These are phyloP conservation scores for Mythimna vitellina DNA, from an alignment of 2,888 invertebrate species.

Conservation along the genomic window DNA sequence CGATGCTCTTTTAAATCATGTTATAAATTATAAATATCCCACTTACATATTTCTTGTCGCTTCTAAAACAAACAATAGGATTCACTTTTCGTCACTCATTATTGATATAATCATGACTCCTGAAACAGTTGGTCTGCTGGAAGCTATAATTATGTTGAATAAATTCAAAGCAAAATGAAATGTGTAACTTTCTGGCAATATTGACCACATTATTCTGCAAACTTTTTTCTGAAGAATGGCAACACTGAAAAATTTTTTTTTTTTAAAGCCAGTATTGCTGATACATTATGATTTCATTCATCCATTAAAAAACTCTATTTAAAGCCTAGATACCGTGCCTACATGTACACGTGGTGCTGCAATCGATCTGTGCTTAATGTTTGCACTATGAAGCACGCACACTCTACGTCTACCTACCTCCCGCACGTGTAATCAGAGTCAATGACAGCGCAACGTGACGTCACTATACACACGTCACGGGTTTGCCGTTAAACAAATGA, in stretches of 20 bases:
- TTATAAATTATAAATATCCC: too few relatives aligned
- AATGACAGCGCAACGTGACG: conserved; percentile 50
- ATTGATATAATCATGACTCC: neutral
- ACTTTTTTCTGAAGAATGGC: neutral
- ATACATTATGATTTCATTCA: neutral
- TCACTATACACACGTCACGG: conserved; percentile 52
- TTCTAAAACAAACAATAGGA: neutral
- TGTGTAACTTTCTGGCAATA: too few relatives aligned
- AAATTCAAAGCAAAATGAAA: neutral
- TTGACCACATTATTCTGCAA: too few relatives aligned
- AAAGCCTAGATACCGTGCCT: conserved; percentile 12
- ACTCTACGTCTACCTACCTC: conserved; percentile 16
- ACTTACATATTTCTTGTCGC: too few relatives aligned
- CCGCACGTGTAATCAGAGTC: conserved; percentile 50
- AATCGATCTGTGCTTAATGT: conserved; percentile 57
- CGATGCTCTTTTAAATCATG: too few relatives aligned
- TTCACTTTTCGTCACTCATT: neutral
- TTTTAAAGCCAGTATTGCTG: neutral
- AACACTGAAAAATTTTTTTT: too few relatives aligned
- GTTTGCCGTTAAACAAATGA: conserved; percentile 28
- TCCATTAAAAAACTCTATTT: neutral
- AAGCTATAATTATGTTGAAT: neutral
- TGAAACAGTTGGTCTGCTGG: neutral
- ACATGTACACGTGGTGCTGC: conserved; percentile 56
- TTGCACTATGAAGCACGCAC: conserved; percentile 53